These are phyloP conservation scores for Metridium senile DNA, from an alignment of 92 coral and sea anemone genomes.

Conservation along the genomic window DNA sequence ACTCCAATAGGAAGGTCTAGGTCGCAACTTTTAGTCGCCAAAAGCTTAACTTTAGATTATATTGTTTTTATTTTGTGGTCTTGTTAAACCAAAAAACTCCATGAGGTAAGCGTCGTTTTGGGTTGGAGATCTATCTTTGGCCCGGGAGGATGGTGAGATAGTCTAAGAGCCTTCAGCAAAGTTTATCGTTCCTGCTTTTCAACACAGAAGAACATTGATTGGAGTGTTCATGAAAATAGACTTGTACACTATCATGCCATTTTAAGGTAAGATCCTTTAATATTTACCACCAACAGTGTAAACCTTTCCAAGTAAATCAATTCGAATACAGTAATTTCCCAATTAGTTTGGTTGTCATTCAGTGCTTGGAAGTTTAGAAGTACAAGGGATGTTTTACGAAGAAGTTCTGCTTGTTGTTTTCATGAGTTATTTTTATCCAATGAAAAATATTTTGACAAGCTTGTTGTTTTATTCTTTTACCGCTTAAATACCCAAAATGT, in stretches of 20 bases:
- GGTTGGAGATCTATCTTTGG: constrained; percentile 26
- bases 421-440: background rate
- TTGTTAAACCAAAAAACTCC: background rate
- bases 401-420: background rate
- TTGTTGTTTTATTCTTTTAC: background rate
- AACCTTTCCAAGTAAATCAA: no score
- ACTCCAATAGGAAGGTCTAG: constrained; percentile 10
- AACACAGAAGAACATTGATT: background rate
- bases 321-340: no score
- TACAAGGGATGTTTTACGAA: background rate
- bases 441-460: constrained; percentile 3
- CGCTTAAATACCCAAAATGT: background rate
- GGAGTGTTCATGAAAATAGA: background rate
- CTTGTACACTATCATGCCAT: background rate
- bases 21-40: background rate
- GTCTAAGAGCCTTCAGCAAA: background rate
- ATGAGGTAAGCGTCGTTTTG: constrained; percentile 35
- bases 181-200: background rate
- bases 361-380: background rate
- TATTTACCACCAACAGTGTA: no score
- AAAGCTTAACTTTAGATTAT: background rate
- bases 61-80: constrained; percentile 23
- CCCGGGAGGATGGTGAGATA: background rate
- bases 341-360: no score
- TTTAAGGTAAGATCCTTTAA: background rate